Conservation (phyloP, 2,888 invertebrate genomes). For the Liodrosophila aerea region DNA sequence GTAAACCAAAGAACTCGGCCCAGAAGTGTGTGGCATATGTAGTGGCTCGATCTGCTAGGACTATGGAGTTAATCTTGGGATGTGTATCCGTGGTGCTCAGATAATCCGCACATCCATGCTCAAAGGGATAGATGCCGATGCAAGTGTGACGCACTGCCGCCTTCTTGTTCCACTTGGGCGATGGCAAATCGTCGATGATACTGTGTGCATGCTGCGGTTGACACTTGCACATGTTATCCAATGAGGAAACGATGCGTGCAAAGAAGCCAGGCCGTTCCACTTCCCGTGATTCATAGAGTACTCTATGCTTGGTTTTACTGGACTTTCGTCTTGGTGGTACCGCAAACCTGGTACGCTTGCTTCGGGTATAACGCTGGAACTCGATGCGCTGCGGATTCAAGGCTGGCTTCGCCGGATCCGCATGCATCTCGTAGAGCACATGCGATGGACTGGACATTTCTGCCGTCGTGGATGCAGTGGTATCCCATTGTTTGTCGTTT, state of each 20-base stretch:
- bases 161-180: conserved; percentile 63
- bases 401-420: conserved; percentile 50
- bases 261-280: conserved; percentile 39
- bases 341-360: conserved; percentile 26
- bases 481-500: conserved; percentile 37
- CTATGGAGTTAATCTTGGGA: conserved; percentile 84
- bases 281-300: too few species aligned
- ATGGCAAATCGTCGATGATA: conserved; percentile 67
- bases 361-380: conserved; percentile 71
- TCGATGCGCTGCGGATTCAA: conserved; percentile 77
- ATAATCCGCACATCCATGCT: conserved; percentile 86
- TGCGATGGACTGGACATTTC: conserved; percentile 44
- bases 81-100: conserved; percentile 86
- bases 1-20: conserved; percentile 86
- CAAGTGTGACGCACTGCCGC: conserved; percentile 55
- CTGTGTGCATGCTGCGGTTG: conserved; percentile 40
- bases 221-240: conserved; percentile 71
- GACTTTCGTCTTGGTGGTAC: conserved; percentile 33
- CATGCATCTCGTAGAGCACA: conserved; percentile 77
- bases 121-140: conserved; percentile 87
- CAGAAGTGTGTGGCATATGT: conserved; percentile 86
- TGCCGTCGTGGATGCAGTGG: conserved; percentile 31
- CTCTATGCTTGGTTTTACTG: conserved; percentile 18
- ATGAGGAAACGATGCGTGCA: conserved; percentile 56
- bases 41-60: conserved; percentile 85